These are phyloP conservation scores for Himalopsyche kuldschensis DNA, from an alignment of 2,888 invertebrate species.

Conservation along the genomic window DNA sequence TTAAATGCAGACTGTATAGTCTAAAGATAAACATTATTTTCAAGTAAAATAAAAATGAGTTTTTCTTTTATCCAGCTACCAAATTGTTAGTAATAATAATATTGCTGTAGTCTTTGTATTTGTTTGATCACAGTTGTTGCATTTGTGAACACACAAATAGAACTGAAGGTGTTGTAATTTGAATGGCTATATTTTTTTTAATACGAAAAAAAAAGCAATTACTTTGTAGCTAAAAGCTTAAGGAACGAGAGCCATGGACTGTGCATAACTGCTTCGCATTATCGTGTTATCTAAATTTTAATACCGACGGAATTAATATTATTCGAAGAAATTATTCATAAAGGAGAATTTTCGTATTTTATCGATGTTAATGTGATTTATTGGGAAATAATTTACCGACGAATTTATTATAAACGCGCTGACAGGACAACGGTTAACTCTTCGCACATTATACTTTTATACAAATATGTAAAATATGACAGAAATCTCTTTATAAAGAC, in stretches of 20 bases:
- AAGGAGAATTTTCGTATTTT: background rate
- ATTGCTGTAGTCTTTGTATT: too few species aligned
- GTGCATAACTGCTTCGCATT: background rate
- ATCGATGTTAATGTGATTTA: background rate
- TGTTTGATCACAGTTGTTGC: too few species aligned
- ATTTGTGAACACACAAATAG: too few species aligned
- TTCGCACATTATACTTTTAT: background rate
- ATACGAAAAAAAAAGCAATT: too few species aligned
- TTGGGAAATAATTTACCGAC: background rate
- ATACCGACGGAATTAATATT: background rate
- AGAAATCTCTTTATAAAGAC: background rate
- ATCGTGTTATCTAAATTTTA: background rate
- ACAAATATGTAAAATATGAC: background rate
- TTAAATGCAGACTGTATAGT: too few species aligned
- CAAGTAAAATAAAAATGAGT: too few species aligned
- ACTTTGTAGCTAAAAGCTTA: too few species aligned
- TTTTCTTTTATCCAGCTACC: too few species aligned
- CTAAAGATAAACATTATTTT: too few species aligned
- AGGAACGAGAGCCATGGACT: background rate
- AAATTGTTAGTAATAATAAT: too few species aligned
- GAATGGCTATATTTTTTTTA: too few species aligned
- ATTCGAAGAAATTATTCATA: background rate
- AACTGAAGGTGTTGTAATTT: too few species aligned
- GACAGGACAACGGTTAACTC: background rate
- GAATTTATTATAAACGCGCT: background rate